A percentile compares a stretch with the other conserved stretches of the same genome.
These are phyloP conservation scores for Tolypeutes matacus DNA, from an alignment of 2,797 vertebrate genomes.

Conservation along the genomic window DNA sequence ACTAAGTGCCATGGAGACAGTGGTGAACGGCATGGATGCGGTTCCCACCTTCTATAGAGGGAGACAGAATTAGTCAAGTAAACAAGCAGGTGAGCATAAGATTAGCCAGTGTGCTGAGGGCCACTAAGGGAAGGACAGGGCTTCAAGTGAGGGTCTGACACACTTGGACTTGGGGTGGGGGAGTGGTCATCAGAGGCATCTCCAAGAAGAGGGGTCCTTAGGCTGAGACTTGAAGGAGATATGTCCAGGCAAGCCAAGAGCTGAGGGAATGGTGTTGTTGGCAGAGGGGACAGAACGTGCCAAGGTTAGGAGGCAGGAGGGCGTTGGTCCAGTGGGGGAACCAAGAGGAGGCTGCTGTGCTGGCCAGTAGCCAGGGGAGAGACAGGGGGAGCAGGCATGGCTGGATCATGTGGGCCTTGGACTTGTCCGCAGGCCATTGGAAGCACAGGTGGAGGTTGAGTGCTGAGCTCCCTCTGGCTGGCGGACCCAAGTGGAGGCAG, in stretches of 20 bases:
- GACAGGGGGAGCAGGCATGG: background rate
- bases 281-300: background rate
- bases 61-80: background rate
- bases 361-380: background rate
- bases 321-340: background rate
- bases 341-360: background rate
- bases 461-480: background rate
- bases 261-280: background rate
- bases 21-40: background rate
- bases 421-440: background rate
- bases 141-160: background rate
- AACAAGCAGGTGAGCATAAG: background rate
- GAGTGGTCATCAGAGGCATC: background rate
- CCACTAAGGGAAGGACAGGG: background rate
- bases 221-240: background rate
- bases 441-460: background rate
- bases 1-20: rapidly evolving
- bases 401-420: background rate
- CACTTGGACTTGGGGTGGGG: background rate
- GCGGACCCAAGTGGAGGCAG: background rate
- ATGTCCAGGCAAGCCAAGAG: rapidly evolving
- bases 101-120: rapidly evolving
- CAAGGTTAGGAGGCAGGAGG: background rate
- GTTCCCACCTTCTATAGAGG: background rate
- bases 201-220: background rate